phyloP scores from a whole-genome alignment of 2,797 vertebrate genomes.

The Iguana delicatissima region DNA sequence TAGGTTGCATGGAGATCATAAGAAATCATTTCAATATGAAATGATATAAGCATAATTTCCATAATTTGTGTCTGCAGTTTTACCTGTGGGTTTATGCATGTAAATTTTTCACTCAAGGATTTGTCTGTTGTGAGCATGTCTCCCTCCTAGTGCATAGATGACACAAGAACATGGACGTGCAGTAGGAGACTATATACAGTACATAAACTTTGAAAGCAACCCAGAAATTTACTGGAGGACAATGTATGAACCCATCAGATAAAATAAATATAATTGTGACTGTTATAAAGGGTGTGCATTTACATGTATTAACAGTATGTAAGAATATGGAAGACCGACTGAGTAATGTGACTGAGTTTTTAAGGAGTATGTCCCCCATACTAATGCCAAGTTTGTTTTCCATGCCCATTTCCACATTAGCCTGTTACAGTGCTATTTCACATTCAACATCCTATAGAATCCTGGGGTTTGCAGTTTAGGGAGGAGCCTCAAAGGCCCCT shows the following conservation, averaged over 20 bases:
- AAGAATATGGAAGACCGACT: background rate
- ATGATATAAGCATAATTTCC: background rate
- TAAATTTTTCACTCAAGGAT: background rate
- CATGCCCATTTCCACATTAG: too few relatives aligned
- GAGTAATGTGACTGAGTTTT: background rate
- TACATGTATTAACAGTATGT: background rate
- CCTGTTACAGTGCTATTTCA: too few relatives aligned
- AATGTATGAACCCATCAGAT: background rate
- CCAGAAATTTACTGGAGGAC: background rate
- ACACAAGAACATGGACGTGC: background rate
- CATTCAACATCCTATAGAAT: too few relatives aligned
- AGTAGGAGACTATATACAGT: background rate
- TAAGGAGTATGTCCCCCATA: background rate
- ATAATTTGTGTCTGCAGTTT: background rate
- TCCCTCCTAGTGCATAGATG: background rate
- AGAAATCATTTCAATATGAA: background rate
- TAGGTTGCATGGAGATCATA: too few relatives aligned
- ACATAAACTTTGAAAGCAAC: background rate
- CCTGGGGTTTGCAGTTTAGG: too few relatives aligned
- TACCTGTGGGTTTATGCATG: background rate
- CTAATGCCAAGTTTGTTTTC: background rate
- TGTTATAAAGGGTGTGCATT: background rate
- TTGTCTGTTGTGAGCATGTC: background rate
- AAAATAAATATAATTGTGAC: background rate
- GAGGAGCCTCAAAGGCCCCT: too few relatives aligned